These are phyloP conservation scores for Caiman crocodilus DNA, from an alignment of 2,797 vertebrate species.

Conservation along the genomic window DNA sequence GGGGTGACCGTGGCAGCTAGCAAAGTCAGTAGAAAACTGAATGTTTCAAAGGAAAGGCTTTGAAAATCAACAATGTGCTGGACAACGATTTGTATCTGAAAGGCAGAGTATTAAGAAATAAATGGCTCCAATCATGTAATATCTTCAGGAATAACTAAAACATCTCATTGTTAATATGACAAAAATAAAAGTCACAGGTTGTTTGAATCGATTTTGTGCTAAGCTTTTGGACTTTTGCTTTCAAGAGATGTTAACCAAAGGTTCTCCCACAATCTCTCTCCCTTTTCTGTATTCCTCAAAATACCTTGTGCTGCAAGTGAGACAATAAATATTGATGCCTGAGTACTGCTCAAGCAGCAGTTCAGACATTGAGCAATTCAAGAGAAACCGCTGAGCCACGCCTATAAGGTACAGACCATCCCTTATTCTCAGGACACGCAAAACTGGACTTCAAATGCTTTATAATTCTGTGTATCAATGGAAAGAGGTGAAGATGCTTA, in stretches of 20 bases:
- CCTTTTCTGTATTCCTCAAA: conserved; percentile 16
- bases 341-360: neutral
- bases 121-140: neutral
- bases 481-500: neutral
- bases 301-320: neutral
- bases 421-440: neutral
- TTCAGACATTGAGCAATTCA: neutral
- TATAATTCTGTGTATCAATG: fast-evolving
- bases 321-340: neutral
- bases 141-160: conserved; percentile 26
- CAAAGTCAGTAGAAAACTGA: conserved; percentile 93
- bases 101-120: conserved; percentile 63
- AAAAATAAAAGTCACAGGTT: neutral
- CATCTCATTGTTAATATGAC: neutral
- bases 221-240: conserved; percentile 1
- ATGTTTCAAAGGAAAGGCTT: conserved; percentile 86
- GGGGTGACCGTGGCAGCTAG: conserved; percentile 92
- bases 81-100: conserved; percentile 90
- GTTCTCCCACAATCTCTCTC: neutral
- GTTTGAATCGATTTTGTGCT: neutral
- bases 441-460: neutral
- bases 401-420: neutral
- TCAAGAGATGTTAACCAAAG: neutral
- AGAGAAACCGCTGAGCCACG: neutral
- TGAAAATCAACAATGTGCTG: conserved; percentile 85